Conservation (phyloP, 30 jellyfish, hydroid and myxozoan species). For the Aurelia coerulea region DNA sequence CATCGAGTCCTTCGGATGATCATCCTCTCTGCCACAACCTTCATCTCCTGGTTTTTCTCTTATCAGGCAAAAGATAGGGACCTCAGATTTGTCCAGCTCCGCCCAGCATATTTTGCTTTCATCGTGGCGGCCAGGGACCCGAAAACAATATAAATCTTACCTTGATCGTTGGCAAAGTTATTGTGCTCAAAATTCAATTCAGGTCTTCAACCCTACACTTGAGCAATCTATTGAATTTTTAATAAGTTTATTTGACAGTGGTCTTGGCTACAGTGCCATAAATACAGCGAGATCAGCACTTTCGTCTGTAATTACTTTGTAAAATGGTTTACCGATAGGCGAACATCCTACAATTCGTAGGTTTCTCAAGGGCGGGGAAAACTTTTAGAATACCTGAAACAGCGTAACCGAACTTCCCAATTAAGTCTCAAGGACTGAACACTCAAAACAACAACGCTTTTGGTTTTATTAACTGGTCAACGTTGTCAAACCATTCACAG, state of each 20-base stretch:
- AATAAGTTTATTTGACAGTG: neutral
- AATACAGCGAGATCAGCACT: conserved; percentile 51
- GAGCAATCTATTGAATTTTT: neutral
- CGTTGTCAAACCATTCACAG: too few species aligned
- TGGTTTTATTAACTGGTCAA: neutral
- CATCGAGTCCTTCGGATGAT: neutral
- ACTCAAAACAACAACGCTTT: neutral
- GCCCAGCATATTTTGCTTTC: neutral
- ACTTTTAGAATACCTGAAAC: neutral
- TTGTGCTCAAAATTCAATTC: neutral
- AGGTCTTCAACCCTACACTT: neutral
- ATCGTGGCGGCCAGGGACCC: neutral
- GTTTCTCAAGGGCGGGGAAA: conserved; percentile 4
- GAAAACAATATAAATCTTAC: neutral
- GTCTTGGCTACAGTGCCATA: neutral
- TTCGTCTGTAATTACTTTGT: conserved; percentile 5
- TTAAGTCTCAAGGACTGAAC: neutral
- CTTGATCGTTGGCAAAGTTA: neutral
- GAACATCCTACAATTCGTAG: neutral
- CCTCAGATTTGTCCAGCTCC: neutral
- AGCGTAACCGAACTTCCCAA: neutral
- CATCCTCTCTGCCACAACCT: conserved; percentile 31
- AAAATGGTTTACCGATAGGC: conserved; percentile 19
- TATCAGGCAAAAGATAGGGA: neutral
- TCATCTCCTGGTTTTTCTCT: neutral